These are phyloP conservation scores for Ptilodon capucinus DNA, from an alignment of 2,888 invertebrate genomes.

Conservation along the genomic window DNA sequence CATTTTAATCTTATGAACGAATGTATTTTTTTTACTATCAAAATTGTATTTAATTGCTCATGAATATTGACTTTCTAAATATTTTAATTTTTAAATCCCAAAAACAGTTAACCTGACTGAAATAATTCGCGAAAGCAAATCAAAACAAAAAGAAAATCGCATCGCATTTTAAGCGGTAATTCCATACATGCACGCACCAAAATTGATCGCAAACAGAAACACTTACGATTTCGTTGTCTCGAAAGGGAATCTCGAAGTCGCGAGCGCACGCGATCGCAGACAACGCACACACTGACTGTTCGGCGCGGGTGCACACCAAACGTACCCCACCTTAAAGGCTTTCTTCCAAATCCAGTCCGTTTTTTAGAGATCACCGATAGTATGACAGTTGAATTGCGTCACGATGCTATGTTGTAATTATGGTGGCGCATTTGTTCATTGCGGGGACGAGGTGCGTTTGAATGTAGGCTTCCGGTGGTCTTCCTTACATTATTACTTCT, in stretches of 20 bases:
- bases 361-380: constrained; percentile 38
- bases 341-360: constrained; percentile 40
- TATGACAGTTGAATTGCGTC: constrained; percentile 32
- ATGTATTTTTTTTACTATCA: no score
- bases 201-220: constrained; percentile 9
- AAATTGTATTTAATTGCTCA: no score
- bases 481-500: not conserved
- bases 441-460: not conserved
- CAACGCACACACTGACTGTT: constrained; percentile 43
- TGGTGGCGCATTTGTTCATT: constrained; percentile 1
- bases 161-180: constrained; percentile 4
- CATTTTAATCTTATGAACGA: no score
- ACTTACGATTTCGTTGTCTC: constrained; percentile 43
- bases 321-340: constrained; percentile 42
- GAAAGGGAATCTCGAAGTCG: constrained; percentile 34
- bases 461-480: not conserved
- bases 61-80: no score
- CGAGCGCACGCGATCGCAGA: constrained; percentile 42
- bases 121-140: constrained; percentile 3
- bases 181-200: constrained; percentile 21
- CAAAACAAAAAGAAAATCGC: constrained; percentile 11
- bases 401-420: constrained; percentile 22
- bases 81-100: not conserved
- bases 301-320: constrained; percentile 17
- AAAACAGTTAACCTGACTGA: not conserved